Base-by-base conservation (phyloP, 2,113 vertebrate genomes). In the Engystomops pustulosus region DNA sequence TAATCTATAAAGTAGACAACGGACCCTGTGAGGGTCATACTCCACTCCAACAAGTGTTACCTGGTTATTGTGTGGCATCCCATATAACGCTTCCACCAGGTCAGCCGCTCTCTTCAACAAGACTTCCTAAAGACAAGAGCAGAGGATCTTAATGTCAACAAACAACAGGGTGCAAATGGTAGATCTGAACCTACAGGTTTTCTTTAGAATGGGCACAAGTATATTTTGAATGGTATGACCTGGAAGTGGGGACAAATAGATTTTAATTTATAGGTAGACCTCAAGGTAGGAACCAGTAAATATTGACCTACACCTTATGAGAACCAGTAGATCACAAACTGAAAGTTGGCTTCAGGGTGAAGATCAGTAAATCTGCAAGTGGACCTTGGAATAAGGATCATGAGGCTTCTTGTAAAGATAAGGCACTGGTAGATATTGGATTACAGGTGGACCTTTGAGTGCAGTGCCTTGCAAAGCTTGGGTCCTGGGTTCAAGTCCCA, bases 101-200 rank as follows among this genome's bases (percentile, higher is more conserved):
- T 97, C 96, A 0, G 97, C 96, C 0, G 96, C 96, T 71, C 96
- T 91, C 92, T 98, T 98, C 92, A 98, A 82, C 88, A 98, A 93
- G 44, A 98, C 96, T 83, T 98, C 97, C 97, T 98, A 89, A 7
- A 45, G 86, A 30, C 4, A 34, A 81, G 20, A 44, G 44, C 18
- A 60, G 9, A 36, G 18, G 23, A 55, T 5, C 11, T 4, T 17
- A 55, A 51, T 12, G 30, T 55, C 14, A 11, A 10, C 30, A 30
- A 30, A 14, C 27, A 30, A n/a, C n/a, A 6, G 51, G 4, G 18
- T 0, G 0, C n/a, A 25, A 58, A 23, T 10, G 6, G 30, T 18
- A 32, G 27, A 65, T 12, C 8, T 14, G 3, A 14, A 60, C 12
- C n/a, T 27, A 60, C n/a, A 27, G 10, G 3, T 11, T 3, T 3